Evolutionary conservation across 2,113 vertebrate genomes (phyloP).

Genomic region (Platysteira castanea): DNA sequence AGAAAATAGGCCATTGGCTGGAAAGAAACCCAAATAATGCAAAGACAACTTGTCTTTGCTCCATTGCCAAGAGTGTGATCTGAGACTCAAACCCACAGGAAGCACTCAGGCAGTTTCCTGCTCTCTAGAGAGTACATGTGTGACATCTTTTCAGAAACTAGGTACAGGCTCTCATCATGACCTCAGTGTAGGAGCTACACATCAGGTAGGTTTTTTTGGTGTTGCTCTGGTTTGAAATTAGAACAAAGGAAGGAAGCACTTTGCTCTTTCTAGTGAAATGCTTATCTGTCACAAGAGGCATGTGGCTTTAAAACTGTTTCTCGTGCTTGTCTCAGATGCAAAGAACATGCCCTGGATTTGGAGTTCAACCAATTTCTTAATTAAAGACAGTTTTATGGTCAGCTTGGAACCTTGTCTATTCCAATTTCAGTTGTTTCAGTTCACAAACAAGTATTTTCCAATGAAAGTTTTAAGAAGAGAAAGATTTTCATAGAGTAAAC

Average conservation of each 20-base stretch:
- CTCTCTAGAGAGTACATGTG: neutral
- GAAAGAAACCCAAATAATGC: neutral
- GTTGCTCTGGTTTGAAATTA: slow-evolving; percentile 30
- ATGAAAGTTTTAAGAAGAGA: neutral
- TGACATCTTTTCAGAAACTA: slow-evolving; percentile 44
- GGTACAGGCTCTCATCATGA: neutral
- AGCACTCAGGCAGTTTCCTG: neutral
- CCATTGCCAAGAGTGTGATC: neutral
- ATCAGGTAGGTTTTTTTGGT: neutral
- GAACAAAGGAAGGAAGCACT: slow-evolving; percentile 59
- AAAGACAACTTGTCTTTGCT: neutral
- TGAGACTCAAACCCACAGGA: neutral
- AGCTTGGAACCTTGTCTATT: neutral
- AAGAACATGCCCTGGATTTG: neutral
- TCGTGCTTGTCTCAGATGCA: neutral
- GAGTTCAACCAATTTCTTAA: neutral
- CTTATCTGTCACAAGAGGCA: neutral
- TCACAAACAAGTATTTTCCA: neutral
- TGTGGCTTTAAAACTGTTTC: neutral
- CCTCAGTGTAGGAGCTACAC: neutral
- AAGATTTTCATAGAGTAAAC: neutral
- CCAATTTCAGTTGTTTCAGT: neutral
- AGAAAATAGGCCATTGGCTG: neutral
- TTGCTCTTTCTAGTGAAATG: slow-evolving; percentile 49
- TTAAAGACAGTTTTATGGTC: neutral